A percentile compares a stretch with the other conserved stretches of the same genome.
These are phyloP conservation scores for Agrotis clavis DNA, from an alignment of 2,888 invertebrate genomes.

Conservation along the genomic window DNA sequence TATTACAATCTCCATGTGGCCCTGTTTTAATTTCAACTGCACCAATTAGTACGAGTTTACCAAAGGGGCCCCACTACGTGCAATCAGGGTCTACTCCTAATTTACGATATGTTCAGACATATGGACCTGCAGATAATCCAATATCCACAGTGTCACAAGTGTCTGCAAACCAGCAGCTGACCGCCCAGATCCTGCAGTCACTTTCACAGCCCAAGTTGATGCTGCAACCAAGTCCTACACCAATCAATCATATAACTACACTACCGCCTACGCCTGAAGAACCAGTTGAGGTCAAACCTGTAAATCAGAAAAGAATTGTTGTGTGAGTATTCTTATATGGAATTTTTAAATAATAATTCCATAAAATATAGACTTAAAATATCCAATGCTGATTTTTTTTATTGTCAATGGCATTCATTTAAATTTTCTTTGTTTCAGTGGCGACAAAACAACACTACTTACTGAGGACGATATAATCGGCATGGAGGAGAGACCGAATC, in stretches of 20 bases:
- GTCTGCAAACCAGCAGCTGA: slow-evolving; percentile 92
- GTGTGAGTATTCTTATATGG: slow-evolving; percentile 78
- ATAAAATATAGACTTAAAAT: not conserved
- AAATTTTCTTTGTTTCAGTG: slow-evolving; percentile 78
- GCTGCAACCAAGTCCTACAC: slow-evolving; percentile 77
- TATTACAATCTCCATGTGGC: slow-evolving; percentile 87
- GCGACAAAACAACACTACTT: slow-evolving; percentile 86
- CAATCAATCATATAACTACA: slow-evolving; percentile 71
- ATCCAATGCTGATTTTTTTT: slow-evolving; percentile 12
- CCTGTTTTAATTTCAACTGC: slow-evolving; percentile 87
- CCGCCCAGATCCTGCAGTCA: slow-evolving; percentile 92
- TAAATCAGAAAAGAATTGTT: slow-evolving; percentile 85
- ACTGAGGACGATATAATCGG: slow-evolving; percentile 89
- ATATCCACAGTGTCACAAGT: slow-evolving; percentile 86
- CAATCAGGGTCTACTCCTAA: slow-evolving; percentile 87
- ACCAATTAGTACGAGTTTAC: slow-evolving; percentile 80
- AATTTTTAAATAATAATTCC: not conserved
- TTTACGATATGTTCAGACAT: slow-evolving; percentile 86
- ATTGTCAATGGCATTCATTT: slow-evolving; percentile 17
- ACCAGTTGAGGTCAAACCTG: slow-evolving; percentile 76
- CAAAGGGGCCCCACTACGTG: slow-evolving; percentile 89
- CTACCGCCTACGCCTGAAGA: slow-evolving; percentile 76
- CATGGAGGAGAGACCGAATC: slow-evolving; percentile 88
- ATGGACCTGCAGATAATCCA: slow-evolving; percentile 81
- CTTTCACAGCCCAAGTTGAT: slow-evolving; percentile 87